phyloP scores from a whole-genome alignment of 2,113 vertebrate species.

The Choloepus hoffmanni region DNA sequence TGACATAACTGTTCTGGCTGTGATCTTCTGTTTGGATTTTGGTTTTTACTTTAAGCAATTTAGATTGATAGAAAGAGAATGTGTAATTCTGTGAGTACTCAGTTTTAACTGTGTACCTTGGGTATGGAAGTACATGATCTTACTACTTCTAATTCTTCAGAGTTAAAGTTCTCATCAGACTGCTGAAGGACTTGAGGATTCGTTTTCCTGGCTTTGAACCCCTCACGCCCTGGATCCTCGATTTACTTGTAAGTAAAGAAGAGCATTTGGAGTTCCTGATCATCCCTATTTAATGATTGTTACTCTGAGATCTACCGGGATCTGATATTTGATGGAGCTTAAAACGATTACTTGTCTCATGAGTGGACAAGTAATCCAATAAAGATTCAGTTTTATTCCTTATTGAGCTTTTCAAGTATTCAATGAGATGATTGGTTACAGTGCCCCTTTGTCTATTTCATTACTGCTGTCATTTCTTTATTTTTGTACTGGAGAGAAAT shows the following conservation, averaged over 20 bases:
- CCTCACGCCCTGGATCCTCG: constrained; percentile 97
- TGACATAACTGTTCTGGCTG: neutral
- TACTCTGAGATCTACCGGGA: neutral
- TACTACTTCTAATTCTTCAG: constrained; percentile 81
- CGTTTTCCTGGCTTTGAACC: constrained; percentile 97
- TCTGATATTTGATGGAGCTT: constrained; percentile 23
- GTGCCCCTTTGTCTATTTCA: neutral
- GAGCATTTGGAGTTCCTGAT: fast-evolving
- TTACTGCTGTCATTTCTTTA: neutral
- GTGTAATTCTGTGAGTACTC: neutral
- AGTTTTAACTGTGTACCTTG: neutral
- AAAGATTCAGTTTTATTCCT: neutral
- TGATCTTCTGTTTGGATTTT: constrained; percentile 15
- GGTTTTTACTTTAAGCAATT: constrained; percentile 36
- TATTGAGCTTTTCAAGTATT: neutral
- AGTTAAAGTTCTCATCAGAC: constrained; percentile 96
- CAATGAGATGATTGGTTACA: neutral
- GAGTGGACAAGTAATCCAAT: neutral
- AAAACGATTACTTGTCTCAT: neutral
- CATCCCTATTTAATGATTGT: neutral
- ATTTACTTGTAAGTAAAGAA: constrained; percentile 91
- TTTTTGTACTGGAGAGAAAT: neutral
- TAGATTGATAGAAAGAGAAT: neutral
- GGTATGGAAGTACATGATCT: neutral
- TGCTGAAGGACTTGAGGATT: constrained; percentile 95